phyloP scores from a whole-genome alignment of 2,888 invertebrate species.

The Peribatodes rhomboidaria region DNA sequence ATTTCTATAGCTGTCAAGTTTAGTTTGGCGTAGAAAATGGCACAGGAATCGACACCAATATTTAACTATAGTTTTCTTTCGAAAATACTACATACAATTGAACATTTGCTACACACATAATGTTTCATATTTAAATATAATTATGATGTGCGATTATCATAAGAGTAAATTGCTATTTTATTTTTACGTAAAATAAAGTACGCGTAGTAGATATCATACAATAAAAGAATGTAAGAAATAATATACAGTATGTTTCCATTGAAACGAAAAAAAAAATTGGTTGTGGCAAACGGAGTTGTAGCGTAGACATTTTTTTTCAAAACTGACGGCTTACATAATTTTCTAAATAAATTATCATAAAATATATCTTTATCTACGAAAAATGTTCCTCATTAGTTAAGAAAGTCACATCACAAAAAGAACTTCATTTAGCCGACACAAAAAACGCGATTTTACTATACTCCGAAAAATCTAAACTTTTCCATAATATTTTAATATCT shows the following conservation, averaged over 20 bases:
- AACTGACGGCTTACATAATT: no score
- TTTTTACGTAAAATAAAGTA: not conserved
- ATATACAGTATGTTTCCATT: no score
- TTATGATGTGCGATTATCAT: not conserved
- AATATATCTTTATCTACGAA: no score
- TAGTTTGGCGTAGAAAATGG: no score
- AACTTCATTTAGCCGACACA: constrained; percentile 1
- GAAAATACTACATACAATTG: not conserved
- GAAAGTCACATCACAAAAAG: no score
- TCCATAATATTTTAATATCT: not conserved
- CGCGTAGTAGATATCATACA: not conserved
- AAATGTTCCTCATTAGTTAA: no score
- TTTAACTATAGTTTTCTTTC: not conserved
- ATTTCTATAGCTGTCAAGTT: no score
- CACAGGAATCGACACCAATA: not conserved
- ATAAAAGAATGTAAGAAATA: no score
- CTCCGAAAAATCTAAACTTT: not conserved
- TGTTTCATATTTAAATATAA: not conserved
- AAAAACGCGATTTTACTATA: not conserved
- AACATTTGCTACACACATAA: constrained; percentile 1
- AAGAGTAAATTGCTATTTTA: not conserved
- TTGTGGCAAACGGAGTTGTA: no score
- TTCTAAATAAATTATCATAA: no score
- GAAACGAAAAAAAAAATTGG: no score
- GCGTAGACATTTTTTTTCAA: no score